Conservation (phyloP, 2,113 vertebrate species). For the Ivindomyrus marchei region DNA sequence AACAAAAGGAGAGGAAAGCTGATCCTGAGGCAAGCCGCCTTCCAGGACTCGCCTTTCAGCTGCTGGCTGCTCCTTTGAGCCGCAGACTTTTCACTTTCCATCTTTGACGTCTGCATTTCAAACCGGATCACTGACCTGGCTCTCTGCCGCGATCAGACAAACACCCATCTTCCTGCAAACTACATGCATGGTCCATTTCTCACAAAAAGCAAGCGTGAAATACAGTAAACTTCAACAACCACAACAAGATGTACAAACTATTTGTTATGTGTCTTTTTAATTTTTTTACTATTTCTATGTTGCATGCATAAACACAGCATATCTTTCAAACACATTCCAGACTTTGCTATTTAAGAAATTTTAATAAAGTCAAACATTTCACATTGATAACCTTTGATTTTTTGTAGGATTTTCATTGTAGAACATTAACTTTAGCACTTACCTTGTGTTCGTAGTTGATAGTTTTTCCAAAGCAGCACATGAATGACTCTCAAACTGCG, state of each 20-base stretch:
- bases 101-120: conserved; percentile 44
- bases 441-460: neutral
- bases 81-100: conserved; percentile 27
- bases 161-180: neutral
- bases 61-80: conserved; percentile 15
- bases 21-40: conserved; percentile 38
- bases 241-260: neutral
- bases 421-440: neutral
- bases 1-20: conserved; percentile 54
- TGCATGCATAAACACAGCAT: too few species aligned
- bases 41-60: conserved; percentile 50
- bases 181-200: neutral
- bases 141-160: conserved; percentile 1
- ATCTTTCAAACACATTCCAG: neutral
- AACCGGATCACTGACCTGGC: neutral
- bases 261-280: neutral
- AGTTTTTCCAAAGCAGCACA: neutral
- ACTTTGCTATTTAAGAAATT: neutral
- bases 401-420: neutral
- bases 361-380: neutral
- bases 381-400: neutral
- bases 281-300: neutral
- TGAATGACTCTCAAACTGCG: neutral
- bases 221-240: neutral
- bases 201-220: neutral